These are phyloP conservation scores for Pelochelys cantorii DNA, from an alignment of 2,797 vertebrate species.

Conservation along the genomic window DNA sequence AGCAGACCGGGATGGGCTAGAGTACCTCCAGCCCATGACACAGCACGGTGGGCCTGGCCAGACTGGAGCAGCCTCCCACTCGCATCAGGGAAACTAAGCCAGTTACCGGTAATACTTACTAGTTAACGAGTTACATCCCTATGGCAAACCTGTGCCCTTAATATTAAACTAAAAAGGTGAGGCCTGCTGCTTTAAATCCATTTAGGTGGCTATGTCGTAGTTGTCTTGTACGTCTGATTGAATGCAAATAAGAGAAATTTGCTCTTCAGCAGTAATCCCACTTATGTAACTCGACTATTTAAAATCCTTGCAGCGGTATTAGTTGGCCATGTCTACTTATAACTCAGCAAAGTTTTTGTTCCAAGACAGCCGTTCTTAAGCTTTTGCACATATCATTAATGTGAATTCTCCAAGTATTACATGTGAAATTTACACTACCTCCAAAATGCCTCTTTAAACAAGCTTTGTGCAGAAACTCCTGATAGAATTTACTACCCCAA, in stretches of 20 bases:
- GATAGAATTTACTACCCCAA: rapidly evolving
- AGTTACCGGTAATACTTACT: no score
- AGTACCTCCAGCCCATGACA: no score
- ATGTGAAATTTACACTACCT: background rate
- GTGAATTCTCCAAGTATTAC: background rate
- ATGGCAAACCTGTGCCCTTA: background rate
- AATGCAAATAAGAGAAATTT: background rate
- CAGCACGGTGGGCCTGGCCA: no score
- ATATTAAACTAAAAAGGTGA: background rate
- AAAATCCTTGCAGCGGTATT: background rate
- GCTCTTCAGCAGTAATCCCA: background rate
- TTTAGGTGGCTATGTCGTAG: background rate
- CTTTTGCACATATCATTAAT: background rate
- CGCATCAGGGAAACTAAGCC: no score
- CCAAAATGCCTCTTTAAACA: background rate
- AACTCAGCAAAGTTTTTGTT: background rate
- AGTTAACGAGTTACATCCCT: no score
- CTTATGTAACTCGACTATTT: no score
- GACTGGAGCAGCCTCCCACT: no score
- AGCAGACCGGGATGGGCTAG: no score
- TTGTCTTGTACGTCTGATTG: background rate
- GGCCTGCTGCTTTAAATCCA: background rate
- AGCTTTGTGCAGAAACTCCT: background rate
- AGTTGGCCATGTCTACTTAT: no score
- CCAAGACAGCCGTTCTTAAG: background rate